Evolutionary conservation across 2,797 vertebrate genomes (phyloP).

Genomic region (Pipistrellus pygmaeus): DNA sequence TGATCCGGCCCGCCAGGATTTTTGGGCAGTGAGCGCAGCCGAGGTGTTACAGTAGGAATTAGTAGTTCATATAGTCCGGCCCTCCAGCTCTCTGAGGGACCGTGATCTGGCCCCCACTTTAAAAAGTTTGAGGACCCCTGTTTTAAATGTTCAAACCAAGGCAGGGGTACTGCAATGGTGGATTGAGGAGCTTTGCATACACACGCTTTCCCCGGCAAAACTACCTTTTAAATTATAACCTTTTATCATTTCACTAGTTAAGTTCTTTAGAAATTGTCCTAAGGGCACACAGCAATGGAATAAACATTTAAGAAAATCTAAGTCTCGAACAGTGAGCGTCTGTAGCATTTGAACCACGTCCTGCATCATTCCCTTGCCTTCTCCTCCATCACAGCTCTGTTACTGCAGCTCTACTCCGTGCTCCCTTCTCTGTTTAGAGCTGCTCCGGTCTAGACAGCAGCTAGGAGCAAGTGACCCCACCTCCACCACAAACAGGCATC

Average conservation of each 20-base stretch:
- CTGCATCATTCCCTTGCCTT: background rate
- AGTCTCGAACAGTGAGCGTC: background rate
- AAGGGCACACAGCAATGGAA: background rate
- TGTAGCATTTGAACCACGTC: background rate
- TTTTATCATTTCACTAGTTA: background rate
- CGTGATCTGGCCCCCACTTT: too few relatives aligned
- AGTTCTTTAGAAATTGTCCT: background rate
- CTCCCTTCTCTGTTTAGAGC: background rate
- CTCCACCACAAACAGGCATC: background rate
- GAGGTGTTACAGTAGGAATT: too few relatives aligned
- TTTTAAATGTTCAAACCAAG: conserved; percentile 31
- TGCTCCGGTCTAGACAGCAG: background rate
- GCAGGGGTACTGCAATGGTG: conserved; percentile 38
- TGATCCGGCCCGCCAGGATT: too few relatives aligned
- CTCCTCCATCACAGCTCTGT: background rate
- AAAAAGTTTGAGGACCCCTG: too few relatives aligned
- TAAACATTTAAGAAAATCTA: conserved; percentile 38
- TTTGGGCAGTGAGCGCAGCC: too few relatives aligned
- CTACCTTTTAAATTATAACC: background rate
- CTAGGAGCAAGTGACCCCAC: background rate
- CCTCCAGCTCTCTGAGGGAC: too few relatives aligned
- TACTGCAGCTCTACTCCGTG: background rate
- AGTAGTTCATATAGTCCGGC: too few relatives aligned
- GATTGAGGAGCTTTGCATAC: background rate
- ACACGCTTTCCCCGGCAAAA: background rate